Percentiles rank a stretch among this genome's conserved stretches.
Conservation (phyloP, 2,113 vertebrate species). For the Brachyhypopomus gauderio region DNA sequence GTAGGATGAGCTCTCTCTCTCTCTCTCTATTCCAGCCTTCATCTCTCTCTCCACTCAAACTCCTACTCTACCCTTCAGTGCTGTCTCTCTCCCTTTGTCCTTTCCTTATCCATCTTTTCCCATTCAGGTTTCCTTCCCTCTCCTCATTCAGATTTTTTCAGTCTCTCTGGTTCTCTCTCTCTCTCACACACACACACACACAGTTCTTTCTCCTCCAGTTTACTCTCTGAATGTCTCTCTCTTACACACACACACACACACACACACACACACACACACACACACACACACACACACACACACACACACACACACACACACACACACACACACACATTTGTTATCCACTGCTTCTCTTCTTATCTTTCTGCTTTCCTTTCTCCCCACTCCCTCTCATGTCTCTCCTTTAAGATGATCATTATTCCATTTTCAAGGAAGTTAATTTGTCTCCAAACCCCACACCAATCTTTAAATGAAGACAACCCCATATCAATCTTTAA, state of each 20-base stretch:
- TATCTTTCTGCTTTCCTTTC: slow-evolving; percentile 50
- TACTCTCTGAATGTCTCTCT: slow-evolving; percentile 34
- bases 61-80: slow-evolving; percentile 3
- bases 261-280: slow-evolving; percentile 49
- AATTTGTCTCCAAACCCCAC: too few species aligned
- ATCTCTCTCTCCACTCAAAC: slow-evolving; percentile 70
- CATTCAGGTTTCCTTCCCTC: slow-evolving; percentile 15
- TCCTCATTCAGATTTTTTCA: slow-evolving; percentile 42
- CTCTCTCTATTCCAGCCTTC: slow-evolving; percentile 53
- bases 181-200: slow-evolving; percentile 28
- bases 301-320: slow-evolving; percentile 32
- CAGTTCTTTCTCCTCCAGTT: slow-evolving; percentile 18
- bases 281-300: slow-evolving; percentile 46
- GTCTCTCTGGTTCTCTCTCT: slow-evolving; percentile 32
- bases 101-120: slow-evolving; percentile 17
- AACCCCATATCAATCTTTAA: too few species aligned
- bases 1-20: slow-evolving; percentile 47
- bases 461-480: too few species aligned
- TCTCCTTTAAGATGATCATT: slow-evolving; percentile 42
- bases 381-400: slow-evolving; percentile 57
- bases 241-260: slow-evolving; percentile 35
- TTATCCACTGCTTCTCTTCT: slow-evolving; percentile 53
- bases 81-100: slow-evolving; percentile 45
- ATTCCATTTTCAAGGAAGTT: slow-evolving; percentile 55
- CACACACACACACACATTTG: slow-evolving; percentile 57